Percentiles rank a stretch among this genome's conserved stretches.
Conservation (phyloP, 2,797 vertebrate genomes). For the Pelobates cultripes region DNA sequence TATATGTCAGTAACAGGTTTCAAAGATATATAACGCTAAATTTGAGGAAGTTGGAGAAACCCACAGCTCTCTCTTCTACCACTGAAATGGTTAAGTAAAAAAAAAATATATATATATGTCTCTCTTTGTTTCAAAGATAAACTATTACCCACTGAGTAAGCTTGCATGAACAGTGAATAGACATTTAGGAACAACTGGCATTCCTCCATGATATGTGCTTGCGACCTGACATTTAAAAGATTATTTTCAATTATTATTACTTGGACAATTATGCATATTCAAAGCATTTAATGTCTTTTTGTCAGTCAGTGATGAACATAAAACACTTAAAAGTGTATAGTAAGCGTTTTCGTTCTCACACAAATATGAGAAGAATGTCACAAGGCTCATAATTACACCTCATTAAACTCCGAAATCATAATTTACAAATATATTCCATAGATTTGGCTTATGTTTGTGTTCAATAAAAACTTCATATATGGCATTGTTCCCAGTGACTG, state of each 20-base stretch:
- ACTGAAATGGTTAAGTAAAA: slow-evolving; percentile 14
- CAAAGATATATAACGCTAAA: too few relatives aligned
- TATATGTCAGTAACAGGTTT: too few relatives aligned
- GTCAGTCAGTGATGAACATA: slow-evolving; percentile 69
- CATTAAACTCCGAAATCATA: slow-evolving; percentile 67
- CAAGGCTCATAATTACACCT: slow-evolving; percentile 69
- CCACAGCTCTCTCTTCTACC: neutral
- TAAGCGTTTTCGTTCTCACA: slow-evolving; percentile 62
- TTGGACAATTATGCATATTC: slow-evolving; percentile 72
- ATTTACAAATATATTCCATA: slow-evolving; percentile 67
- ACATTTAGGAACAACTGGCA: slow-evolving; percentile 64
- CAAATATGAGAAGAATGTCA: slow-evolving; percentile 66
- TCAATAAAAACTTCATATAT: slow-evolving; percentile 55
- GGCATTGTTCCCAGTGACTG: slow-evolving; percentile 26
- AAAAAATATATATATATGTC: slow-evolving; percentile 15
- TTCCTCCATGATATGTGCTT: slow-evolving; percentile 60
- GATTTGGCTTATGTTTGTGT: slow-evolving; percentile 60
- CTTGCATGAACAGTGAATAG: slow-evolving; percentile 57
- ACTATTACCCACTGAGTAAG: slow-evolving; percentile 60
- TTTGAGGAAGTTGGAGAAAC: too few relatives aligned
- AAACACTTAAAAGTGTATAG: slow-evolving; percentile 67
- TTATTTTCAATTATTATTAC: slow-evolving; percentile 74
- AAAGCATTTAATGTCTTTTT: slow-evolving; percentile 67
- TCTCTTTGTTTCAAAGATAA: slow-evolving; percentile 60
- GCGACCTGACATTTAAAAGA: slow-evolving; percentile 70